phyloP scores from a whole-genome alignment of 2,888 invertebrate genomes.

The Aporophyla lueneburgensis region DNA sequence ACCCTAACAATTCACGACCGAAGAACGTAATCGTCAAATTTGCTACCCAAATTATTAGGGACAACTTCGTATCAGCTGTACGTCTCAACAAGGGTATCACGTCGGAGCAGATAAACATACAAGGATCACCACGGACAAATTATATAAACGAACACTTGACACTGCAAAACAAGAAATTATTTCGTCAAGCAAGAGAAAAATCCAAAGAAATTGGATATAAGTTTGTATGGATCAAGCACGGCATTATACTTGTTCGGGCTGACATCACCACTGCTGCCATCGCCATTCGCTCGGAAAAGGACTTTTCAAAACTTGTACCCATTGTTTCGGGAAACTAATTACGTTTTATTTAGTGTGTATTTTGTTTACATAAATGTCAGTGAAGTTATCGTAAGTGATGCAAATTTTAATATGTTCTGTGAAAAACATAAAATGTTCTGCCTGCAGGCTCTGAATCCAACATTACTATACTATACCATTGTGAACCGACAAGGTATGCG shows the following conservation, averaged over 20 bases:
- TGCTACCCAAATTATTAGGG: not conserved
- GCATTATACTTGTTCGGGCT: not conserved
- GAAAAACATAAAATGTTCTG: not conserved
- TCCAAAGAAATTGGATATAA: not conserved
- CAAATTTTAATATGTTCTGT: not conserved
- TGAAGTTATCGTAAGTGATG: not conserved
- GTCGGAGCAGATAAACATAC: not conserved
- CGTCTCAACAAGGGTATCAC: constrained; percentile 5
- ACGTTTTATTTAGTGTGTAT: not conserved
- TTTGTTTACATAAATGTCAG: not conserved
- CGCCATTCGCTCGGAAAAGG: constrained; percentile 1
- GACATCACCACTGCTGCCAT: constrained; percentile 1
- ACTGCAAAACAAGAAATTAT: not conserved
- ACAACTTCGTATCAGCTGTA: not conserved
- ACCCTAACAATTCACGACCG: not conserved
- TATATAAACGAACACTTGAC: constrained; percentile 2
- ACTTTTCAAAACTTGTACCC: not conserved
- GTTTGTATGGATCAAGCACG: constrained; percentile 7
- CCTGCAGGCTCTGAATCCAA: not conserved
- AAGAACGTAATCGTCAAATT: not conserved
- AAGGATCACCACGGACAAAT: not conserved
- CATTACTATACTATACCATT: too few relatives aligned
- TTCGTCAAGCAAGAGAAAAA: not conserved
- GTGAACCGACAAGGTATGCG: not conserved
- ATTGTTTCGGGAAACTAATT: not conserved